phyloP scores from a whole-genome alignment of 1,140 invertebrate genomes.

The Hyposmocoma kahamanoa region DNA sequence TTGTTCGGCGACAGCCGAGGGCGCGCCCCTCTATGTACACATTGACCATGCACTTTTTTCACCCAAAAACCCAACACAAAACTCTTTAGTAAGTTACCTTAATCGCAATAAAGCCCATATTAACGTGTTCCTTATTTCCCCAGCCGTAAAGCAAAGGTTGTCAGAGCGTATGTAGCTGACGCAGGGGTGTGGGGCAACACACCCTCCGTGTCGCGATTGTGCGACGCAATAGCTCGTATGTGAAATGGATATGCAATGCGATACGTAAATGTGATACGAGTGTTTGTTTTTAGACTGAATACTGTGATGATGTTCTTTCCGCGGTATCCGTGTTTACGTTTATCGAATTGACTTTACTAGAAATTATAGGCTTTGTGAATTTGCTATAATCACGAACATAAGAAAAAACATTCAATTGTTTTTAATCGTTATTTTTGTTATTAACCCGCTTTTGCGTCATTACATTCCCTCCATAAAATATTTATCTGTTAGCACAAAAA shows the following conservation, averaged over 20 bases:
- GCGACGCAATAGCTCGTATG: slow-evolving; percentile 59
- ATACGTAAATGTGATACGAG: slow-evolving; percentile 54
- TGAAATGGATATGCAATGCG: slow-evolving; percentile 65
- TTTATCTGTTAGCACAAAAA: no score
- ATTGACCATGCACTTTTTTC: slow-evolving; percentile 29
- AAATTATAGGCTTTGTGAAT: no score
- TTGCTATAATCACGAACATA: no score
- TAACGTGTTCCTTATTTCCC: slow-evolving; percentile 17
- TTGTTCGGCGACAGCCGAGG: slow-evolving; percentile 62
- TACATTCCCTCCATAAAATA: no score
- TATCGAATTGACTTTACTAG: no score
- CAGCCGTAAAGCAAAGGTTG: slow-evolving; percentile 23
- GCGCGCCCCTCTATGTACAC: slow-evolving; percentile 67
- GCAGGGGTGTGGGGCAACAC: slow-evolving; percentile 51
- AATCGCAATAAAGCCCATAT: no score
- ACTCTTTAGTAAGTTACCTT: no score
- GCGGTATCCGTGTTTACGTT: no score
- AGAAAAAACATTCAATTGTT: no score
- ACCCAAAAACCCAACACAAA: slow-evolving; percentile 8
- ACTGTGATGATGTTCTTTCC: no score
- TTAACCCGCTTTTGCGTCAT: no score
- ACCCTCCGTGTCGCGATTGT: slow-evolving; percentile 60
- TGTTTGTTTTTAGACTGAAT: slow-evolving; percentile 1
- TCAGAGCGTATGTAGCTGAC: slow-evolving; percentile 50
- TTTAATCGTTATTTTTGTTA: no score